A percentile compares a stretch with the other conserved stretches of the same genome.
phyloP scores from a whole-genome alignment of 2,888 invertebrate species.

The Xanthia icteritia region DNA sequence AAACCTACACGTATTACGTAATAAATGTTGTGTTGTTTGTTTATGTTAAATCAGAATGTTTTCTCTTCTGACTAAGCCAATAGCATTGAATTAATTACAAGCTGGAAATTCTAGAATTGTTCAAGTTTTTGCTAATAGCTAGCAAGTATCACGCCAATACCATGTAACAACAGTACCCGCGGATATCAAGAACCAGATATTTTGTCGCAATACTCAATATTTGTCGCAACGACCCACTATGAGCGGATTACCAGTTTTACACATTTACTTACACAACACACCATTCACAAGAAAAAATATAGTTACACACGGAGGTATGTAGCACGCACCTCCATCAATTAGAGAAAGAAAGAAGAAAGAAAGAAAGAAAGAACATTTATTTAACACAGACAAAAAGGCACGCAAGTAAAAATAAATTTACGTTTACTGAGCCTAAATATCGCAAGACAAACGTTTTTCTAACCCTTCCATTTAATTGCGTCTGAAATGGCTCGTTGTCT shows the following conservation, averaged over 20 bases:
- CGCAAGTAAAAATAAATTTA: too few relatives aligned
- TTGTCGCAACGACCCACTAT: constrained; percentile 50
- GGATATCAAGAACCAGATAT: constrained; percentile 54
- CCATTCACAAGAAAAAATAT: constrained; percentile 14
- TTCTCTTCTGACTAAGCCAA: neutral
- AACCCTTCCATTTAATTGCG: neutral
- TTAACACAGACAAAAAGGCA: too few relatives aligned
- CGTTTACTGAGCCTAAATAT: neutral
- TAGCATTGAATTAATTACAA: neutral
- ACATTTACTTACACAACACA: constrained; percentile 33
- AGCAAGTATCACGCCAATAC: neutral
- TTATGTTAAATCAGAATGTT: neutral
- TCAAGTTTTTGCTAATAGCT: constrained; percentile 6
- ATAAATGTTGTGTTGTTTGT: too few relatives aligned
- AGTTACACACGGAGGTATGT: neutral
- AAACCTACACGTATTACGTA: too few relatives aligned
- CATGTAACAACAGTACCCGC: constrained; percentile 17
- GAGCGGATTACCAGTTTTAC: constrained; percentile 24
- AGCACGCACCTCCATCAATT: neutral
- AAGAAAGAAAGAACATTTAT: too few relatives aligned
- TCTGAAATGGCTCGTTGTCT: too few relatives aligned
- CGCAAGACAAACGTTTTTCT: neutral
- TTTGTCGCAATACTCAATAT: constrained; percentile 56
- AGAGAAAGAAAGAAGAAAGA: too few relatives aligned
- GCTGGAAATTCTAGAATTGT: neutral